Evolutionary conservation across 2,888 invertebrate genomes (phyloP).

Genomic region (Dorcus parallelipipedus): DNA sequence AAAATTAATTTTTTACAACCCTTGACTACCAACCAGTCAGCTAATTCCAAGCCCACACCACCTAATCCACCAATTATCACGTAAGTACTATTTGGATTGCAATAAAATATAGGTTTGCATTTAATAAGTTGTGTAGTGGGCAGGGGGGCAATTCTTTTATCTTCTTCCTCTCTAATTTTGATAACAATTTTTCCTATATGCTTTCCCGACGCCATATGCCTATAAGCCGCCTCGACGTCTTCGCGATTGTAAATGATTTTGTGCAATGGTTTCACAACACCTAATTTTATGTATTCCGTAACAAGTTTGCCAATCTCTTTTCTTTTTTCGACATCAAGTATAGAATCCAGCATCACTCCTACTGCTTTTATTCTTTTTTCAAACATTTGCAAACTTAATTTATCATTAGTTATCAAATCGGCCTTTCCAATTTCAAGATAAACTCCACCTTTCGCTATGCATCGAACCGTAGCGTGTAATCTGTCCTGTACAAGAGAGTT

Average conservation of each 20-base stretch:
- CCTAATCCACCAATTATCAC: slow-evolving; percentile 79
- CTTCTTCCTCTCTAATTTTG: slow-evolving; percentile 37
- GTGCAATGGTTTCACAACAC: slow-evolving; percentile 67
- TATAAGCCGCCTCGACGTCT: slow-evolving; percentile 71
- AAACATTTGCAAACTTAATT: slow-evolving; percentile 64
- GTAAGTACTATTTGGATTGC: slow-evolving; percentile 4
- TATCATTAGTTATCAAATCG: slow-evolving; percentile 68
- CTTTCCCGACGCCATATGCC: slow-evolving; percentile 64
- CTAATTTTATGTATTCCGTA: slow-evolving; percentile 46
- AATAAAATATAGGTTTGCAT: slow-evolving; percentile 27
- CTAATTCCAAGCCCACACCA: slow-evolving; percentile 87
- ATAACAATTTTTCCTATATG: slow-evolving; percentile 75
- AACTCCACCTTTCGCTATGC: slow-evolving; percentile 59
- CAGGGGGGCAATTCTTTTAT: background rate
- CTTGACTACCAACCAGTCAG: slow-evolving; percentile 80
- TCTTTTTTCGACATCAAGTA: slow-evolving; percentile 54
- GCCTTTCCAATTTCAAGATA: slow-evolving; percentile 87
- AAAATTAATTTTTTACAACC: slow-evolving; percentile 77
- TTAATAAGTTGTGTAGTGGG: background rate
- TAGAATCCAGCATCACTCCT: slow-evolving; percentile 70
- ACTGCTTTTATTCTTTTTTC: slow-evolving; percentile 72
- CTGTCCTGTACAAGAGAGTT: slow-evolving; percentile 94
- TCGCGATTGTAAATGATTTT: slow-evolving; percentile 61
- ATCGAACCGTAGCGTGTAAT: slow-evolving; percentile 66
- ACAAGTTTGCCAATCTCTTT: slow-evolving; percentile 27